Conservation (phyloP, 2,797 vertebrate species). For the Nyctalus aviator region DNA sequence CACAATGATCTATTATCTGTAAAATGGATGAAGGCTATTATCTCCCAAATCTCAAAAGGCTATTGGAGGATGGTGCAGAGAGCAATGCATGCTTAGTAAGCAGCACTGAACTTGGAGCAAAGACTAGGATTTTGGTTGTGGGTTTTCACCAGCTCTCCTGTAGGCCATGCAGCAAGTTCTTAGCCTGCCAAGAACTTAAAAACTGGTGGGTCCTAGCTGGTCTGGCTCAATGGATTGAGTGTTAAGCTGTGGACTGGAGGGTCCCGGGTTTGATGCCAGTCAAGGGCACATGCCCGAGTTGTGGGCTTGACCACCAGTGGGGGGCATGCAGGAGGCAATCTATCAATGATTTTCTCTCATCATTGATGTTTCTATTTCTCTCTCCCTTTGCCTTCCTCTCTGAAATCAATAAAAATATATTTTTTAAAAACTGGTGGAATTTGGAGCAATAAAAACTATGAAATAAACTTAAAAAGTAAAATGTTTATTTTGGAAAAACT, state of each 20-base stretch:
- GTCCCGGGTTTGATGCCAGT: too few relatives aligned
- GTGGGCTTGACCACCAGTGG: too few relatives aligned
- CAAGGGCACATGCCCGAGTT: too few relatives aligned
- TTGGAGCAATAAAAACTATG: neutral
- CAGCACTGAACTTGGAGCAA: neutral
- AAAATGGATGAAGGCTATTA: neutral
- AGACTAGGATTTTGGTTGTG: neutral
- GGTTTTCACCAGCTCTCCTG: neutral
- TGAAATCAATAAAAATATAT: too few relatives aligned
- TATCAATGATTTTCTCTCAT: too few relatives aligned
- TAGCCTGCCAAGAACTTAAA: neutral
- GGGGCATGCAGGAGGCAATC: too few relatives aligned
- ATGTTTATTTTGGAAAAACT: constrained; percentile 12
- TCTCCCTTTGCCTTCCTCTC: too few relatives aligned
- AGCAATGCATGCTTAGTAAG: neutral
- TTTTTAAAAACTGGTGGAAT: neutral
- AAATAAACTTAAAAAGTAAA: neutral
- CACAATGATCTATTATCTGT: neutral
- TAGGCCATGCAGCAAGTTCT: neutral
- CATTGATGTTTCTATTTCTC: too few relatives aligned
- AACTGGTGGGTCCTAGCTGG: neutral
- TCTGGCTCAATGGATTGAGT: too few relatives aligned
- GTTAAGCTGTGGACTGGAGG: too few relatives aligned
- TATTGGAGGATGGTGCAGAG: neutral
- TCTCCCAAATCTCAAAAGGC: neutral